Evolutionary conservation across 2,797 vertebrate genomes (phyloP).

Genomic region (Tangara arthus): DNA sequence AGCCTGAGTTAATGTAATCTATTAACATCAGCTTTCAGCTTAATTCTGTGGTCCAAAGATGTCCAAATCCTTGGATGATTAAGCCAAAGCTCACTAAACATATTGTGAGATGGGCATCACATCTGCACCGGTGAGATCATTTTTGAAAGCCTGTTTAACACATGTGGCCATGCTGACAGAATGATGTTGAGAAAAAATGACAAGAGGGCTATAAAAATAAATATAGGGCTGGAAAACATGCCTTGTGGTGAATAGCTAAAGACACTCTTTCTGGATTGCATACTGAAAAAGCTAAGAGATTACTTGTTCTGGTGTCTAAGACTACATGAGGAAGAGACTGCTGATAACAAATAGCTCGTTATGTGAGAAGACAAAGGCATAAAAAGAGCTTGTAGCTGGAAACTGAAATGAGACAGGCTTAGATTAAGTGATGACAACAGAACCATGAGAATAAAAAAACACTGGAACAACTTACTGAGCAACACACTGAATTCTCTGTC

Average conservation of each 20-base stretch:
- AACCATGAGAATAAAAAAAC: background rate
- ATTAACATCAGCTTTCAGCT: background rate
- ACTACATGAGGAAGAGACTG: background rate
- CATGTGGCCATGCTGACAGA: background rate
- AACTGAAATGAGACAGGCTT: conserved; percentile 22
- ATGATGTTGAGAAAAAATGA: background rate
- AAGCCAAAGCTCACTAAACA: background rate
- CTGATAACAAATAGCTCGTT: conserved; percentile 37
- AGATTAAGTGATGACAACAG: conserved; percentile 3
- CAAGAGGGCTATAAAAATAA: background rate
- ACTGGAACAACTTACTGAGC: background rate
- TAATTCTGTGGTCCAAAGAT: background rate
- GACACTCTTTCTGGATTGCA: background rate
- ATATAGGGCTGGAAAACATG: background rate
- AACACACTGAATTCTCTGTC: background rate
- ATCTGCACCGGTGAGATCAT: background rate
- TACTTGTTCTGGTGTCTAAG: background rate
- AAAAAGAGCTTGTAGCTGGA: conserved; percentile 7
- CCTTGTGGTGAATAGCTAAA: background rate
- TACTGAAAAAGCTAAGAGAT: background rate
- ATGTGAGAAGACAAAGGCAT: conserved; percentile 23
- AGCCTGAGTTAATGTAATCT: background rate
- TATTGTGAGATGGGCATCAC: background rate
- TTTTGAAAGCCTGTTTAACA: conserved; percentile 9
- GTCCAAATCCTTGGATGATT: background rate